These are phyloP conservation scores for Candoia aspera DNA, from an alignment of 2,113 vertebrate species.

Conservation along the genomic window DNA sequence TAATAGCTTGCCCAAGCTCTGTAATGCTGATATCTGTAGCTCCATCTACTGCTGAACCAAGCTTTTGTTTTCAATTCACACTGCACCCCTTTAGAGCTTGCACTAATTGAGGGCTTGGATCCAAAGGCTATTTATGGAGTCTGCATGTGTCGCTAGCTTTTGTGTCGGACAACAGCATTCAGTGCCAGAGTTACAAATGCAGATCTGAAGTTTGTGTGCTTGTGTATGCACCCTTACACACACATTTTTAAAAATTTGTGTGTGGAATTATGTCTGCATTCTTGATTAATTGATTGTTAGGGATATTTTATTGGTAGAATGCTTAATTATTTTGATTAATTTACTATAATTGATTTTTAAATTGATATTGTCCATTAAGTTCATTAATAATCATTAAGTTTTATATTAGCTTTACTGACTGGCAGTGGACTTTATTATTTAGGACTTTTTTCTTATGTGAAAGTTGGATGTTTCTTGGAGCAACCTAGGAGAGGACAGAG, in stretches of 20 bases:
- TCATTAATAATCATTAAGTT: background rate
- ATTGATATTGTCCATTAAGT: background rate
- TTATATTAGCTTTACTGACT: background rate
- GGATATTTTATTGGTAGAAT: background rate
- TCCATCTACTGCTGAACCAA: slow-evolving; percentile 30
- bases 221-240: background rate
- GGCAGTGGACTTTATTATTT: background rate
- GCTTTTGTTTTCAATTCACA: slow-evolving; percentile 22
- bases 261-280: background rate
- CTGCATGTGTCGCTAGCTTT: slow-evolving; percentile 43
- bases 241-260: background rate
- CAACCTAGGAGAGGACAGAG: background rate
- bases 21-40: slow-evolving; percentile 51
- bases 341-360: background rate
- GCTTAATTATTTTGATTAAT: background rate
- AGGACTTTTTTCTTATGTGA: background rate
- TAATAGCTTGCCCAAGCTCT: slow-evolving; percentile 57
- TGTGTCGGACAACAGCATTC: background rate
- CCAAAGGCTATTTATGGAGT: slow-evolving; percentile 27
- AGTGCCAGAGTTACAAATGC: background rate
- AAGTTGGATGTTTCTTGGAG: background rate
- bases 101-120: slow-evolving; percentile 17
- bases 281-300: background rate
- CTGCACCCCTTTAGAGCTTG: slow-evolving; percentile 37
- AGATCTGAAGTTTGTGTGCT: background rate